Evolutionary conservation across 2,797 vertebrate genomes (phyloP).

Genomic region (Nasua narica): DNA sequence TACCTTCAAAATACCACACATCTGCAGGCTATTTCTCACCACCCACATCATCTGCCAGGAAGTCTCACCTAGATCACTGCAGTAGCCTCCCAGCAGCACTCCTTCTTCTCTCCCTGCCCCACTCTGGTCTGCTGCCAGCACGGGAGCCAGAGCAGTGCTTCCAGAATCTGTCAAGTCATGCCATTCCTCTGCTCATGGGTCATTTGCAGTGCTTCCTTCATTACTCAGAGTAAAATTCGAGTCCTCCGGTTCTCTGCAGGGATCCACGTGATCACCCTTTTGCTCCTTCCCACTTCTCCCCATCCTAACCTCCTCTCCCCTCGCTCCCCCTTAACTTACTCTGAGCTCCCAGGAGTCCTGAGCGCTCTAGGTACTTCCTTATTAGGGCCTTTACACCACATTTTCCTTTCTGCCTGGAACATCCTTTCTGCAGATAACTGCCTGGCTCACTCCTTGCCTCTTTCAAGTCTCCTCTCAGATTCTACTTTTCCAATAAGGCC

Average conservation of each 20-base stretch:
- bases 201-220: not conserved
- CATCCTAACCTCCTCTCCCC: not conserved
- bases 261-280: accelerated
- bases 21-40: not conserved
- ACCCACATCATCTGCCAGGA: not conserved
- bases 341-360: no score
- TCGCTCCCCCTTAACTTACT: not conserved
- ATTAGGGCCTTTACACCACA: not conserved
- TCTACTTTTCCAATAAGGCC: not conserved
- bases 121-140: not conserved
- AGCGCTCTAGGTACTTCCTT: not conserved
- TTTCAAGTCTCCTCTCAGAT: not conserved
- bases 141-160: not conserved
- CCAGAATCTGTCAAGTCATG: not conserved
- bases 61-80: not conserved
- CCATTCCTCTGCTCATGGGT: not conserved
- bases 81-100: not conserved
- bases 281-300: not conserved
- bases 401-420: not conserved
- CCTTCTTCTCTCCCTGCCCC: not conserved
- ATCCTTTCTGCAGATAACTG: not conserved
- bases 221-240: not conserved
- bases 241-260: not conserved
- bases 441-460: not conserved
- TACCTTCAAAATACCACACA: not conserved